A percentile compares a stretch with the other conserved stretches of the same genome.
These are phyloP conservation scores for Trypoxylon attenuatum DNA, from an alignment of 2,888 invertebrate genomes.

Conservation along the genomic window DNA sequence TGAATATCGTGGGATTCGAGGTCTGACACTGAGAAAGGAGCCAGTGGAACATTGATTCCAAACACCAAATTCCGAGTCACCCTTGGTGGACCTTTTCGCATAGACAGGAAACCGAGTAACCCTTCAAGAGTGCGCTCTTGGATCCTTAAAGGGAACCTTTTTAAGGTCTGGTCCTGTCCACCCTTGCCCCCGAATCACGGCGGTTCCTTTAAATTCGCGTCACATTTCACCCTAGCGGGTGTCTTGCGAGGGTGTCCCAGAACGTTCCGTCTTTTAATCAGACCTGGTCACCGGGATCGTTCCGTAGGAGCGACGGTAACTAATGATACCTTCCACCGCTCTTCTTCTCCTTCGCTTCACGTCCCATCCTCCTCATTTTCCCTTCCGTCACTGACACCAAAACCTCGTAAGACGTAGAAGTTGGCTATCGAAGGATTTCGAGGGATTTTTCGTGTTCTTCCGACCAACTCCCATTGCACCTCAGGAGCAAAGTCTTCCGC, in stretches of 20 bases:
- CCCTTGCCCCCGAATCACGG: slow-evolving; percentile 65
- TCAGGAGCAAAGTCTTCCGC: background rate
- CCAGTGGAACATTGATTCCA: slow-evolving; percentile 26
- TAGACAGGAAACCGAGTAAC: slow-evolving; percentile 54
- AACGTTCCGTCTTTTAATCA: slow-evolving; percentile 70
- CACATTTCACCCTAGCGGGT: slow-evolving; percentile 68
- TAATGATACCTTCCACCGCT: slow-evolving; percentile 63
- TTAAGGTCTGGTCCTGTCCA: slow-evolving; percentile 65
- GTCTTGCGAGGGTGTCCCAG: slow-evolving; percentile 58
- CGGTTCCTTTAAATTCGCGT: slow-evolving; percentile 72
- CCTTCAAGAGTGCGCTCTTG: slow-evolving; percentile 54
- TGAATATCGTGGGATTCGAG: background rate
- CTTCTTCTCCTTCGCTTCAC: slow-evolving; percentile 9
- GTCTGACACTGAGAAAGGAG: background rate
- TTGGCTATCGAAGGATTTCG: background rate
- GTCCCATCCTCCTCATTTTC: slow-evolving; percentile 12
- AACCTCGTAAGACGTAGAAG: slow-evolving; percentile 16
- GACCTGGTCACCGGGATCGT: slow-evolving; percentile 66
- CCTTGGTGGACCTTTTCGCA: slow-evolving; percentile 36
- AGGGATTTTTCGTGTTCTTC: background rate
- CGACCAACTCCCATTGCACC: background rate
- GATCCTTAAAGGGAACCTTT: slow-evolving; percentile 66
- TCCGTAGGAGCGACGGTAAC: slow-evolving; percentile 65
- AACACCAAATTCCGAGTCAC: slow-evolving; percentile 7
- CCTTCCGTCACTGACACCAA: slow-evolving; percentile 28